Conservation (phyloP, 2,797 vertebrate species). For the Gorsachius magnificus region DNA sequence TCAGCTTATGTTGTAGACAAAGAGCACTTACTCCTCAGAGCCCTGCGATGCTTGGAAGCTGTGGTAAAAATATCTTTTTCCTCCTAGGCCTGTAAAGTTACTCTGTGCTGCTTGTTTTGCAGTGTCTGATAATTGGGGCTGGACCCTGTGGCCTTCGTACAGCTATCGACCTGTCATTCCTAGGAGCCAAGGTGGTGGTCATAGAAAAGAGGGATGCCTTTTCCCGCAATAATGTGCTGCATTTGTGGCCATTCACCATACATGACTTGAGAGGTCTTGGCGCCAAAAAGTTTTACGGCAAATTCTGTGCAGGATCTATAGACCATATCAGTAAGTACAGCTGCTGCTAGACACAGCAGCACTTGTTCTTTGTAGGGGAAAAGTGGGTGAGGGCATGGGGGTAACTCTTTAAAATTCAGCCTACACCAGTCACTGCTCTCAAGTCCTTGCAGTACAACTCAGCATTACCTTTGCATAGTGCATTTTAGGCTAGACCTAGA, state of each 20-base stretch:
- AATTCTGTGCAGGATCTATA: slow-evolving; percentile 97
- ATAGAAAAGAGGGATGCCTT: slow-evolving; percentile 97
- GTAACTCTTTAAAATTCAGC: background rate
- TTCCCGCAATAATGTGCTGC: slow-evolving; percentile 96
- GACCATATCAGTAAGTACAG: slow-evolving; percentile 96
- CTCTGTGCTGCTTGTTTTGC: slow-evolving; percentile 33
- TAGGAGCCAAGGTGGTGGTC: slow-evolving; percentile 96
- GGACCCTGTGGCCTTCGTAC: slow-evolving; percentile 97
- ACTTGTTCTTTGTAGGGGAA: background rate
- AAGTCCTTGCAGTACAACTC: fast-evolving
- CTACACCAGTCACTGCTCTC: background rate
- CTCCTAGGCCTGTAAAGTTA: background rate
- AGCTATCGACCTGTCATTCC: slow-evolving; percentile 92
- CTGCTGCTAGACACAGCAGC: background rate
- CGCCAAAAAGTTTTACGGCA: slow-evolving; percentile 98
- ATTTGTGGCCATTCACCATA: slow-evolving; percentile 98
- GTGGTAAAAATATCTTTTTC: background rate
- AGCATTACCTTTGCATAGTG: fast-evolving
- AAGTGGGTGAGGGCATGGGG: background rate
- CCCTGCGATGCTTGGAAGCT: fast-evolving
- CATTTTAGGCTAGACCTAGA: background rate
- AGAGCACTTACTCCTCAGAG: background rate
- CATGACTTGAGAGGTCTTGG: slow-evolving; percentile 94
- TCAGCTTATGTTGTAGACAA: background rate
- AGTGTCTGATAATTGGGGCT: slow-evolving; percentile 99